Evolutionary conservation across 2,888 invertebrate genomes (phyloP).

Genomic region (Rhamnusium bicolor): DNA sequence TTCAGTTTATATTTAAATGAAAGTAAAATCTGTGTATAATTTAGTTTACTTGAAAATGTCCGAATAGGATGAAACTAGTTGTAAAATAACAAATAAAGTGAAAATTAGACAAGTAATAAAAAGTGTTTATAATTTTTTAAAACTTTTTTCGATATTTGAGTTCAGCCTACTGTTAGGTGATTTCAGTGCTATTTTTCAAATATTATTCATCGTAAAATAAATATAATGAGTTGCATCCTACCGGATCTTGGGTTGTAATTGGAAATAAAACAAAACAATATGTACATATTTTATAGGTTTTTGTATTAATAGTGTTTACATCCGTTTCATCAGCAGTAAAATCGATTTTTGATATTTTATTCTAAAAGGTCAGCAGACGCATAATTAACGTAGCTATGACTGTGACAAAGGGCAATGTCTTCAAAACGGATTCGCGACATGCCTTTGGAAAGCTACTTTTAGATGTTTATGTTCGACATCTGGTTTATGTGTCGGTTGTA

Average conservation of each 20-base stretch:
- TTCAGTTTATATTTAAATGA: no score
- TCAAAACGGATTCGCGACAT: conserved; percentile 22
- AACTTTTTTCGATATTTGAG: no score
- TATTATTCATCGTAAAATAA: no score
- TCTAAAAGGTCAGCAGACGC: conserved; percentile 18
- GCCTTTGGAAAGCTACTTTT: conserved; percentile 19
- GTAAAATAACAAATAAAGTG: no score
- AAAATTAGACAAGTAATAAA: no score
- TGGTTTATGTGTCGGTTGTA: neutral
- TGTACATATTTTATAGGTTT: neutral
- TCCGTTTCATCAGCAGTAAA: neutral
- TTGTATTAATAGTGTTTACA: neutral
- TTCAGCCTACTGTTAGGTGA: no score
- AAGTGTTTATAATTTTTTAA: no score
- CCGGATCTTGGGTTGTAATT: neutral
- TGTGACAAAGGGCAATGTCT: conserved; percentile 30
- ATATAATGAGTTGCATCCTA: neutral
- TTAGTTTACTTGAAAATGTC: no score
- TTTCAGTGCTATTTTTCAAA: no score
- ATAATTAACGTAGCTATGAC: conserved; percentile 18
- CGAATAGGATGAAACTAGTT: no score
- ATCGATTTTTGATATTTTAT: neutral
- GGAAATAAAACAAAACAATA: neutral
- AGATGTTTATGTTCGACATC: conserved; percentile 26
- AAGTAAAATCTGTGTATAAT: no score